Base-by-base conservation (phyloP, 2,113 vertebrate species). In the Chauna torquata region DNA sequence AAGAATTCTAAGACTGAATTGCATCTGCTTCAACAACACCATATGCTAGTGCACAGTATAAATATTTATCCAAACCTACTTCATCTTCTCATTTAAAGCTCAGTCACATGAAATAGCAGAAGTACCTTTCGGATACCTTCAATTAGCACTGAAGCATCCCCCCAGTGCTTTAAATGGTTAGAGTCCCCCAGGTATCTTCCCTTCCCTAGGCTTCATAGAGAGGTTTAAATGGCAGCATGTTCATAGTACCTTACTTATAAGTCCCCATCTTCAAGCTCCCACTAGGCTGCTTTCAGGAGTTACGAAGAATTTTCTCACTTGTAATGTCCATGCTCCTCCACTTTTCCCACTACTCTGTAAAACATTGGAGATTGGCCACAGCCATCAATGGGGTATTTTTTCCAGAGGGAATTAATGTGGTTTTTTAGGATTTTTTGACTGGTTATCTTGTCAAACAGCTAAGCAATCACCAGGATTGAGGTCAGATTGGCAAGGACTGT, bases 11-110 rank as follows among this genome's bases (percentile, higher is more conserved):
- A 61, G 94, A 90, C 58, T 80, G 87, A 92, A 88, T 54, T 95
- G 94, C 86, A 91, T 96, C 88, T 97, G 97, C 88, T 94, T 97
- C 82, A 92, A 42, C 81, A 95, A 49, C 88, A 88, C 93, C 88
- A 96, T 93, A 93, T 95, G 94, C 83, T 95, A 82, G 79, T 70
- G 84, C 79, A 88, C 70, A 82, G 84, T 76, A 94, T 93, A 97
- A 97, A 97, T 97, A 97, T 97, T 97, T 97, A 94, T 93, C 68
- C 84, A 85, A 82, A 92, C 76, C 65, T 58, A 78, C 66, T 95
- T 69, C 94, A 91, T 92, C 79, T 79, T 90, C 90, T 76, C 76
- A 89, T 92, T 91, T 87, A 96, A 86, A 92, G 47, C 85, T 94
- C 77, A 81, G 38, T 62, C 79, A 42, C 70, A 66, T 47, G 32